phyloP scores from a whole-genome alignment of 1,140 invertebrate species.

The Pogonognathellus flavescens region DNA sequence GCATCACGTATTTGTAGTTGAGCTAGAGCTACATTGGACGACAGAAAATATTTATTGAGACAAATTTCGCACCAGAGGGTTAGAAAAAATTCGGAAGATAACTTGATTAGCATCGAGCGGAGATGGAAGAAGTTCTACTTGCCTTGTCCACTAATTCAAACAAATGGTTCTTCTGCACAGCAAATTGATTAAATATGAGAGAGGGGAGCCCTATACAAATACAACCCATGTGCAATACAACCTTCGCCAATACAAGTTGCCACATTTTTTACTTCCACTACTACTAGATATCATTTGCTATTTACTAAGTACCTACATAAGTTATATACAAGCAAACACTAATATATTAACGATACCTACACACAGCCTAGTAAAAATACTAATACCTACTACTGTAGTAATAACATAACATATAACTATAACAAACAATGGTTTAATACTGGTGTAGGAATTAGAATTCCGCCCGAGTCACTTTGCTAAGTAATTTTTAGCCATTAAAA shows the following conservation, averaged over 20 bases:
- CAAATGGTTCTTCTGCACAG: slow-evolving; percentile 66
- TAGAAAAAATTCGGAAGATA: slow-evolving; percentile 66
- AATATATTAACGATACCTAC: no score
- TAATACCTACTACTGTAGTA: no score
- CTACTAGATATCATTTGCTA: no score
- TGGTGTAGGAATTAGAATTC: background rate
- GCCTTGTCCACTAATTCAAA: slow-evolving; percentile 67
- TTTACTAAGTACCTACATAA: no score
- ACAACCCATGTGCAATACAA: background rate
- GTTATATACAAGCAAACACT: no score
- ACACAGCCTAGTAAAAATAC: no score
- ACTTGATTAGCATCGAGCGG: slow-evolving; percentile 64
- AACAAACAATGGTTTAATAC: no score
- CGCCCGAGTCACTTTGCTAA: background rate
- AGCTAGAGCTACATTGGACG: background rate
- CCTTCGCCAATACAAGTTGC: background rate
- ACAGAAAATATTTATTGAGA: slow-evolving; percentile 62
- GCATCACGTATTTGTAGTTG: no score
- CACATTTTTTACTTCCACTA: background rate
- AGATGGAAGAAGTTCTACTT: slow-evolving; percentile 52
- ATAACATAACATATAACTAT: no score
- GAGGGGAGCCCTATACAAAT: slow-evolving; percentile 23
- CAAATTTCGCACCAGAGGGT: slow-evolving; percentile 67
- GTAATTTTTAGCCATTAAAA: background rate
- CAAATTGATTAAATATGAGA: slow-evolving; percentile 66